Percentiles rank a stretch among this genome's conserved stretches.
These are phyloP conservation scores for Oryzias dopingdopingensis DNA, from an alignment of 2,797 vertebrate genomes.

Conservation along the genomic window DNA sequence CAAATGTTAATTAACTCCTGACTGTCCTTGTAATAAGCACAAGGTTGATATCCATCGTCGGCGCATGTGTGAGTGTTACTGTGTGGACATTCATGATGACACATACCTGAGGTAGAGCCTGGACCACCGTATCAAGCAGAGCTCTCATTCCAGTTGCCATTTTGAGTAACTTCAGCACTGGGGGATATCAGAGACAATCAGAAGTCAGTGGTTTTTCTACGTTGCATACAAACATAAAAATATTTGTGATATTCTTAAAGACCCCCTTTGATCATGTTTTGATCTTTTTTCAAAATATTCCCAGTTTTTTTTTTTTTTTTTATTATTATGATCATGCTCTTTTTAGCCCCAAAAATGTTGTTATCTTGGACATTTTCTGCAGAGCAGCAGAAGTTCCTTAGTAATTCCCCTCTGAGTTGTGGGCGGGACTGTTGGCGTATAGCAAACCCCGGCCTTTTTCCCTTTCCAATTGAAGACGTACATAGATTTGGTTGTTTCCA, in stretches of 20 bases:
- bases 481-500: too few species aligned
- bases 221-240: background rate
- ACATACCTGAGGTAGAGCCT: constrained; percentile 91
- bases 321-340: too few species aligned
- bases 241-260: background rate
- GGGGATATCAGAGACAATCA: constrained; percentile 13
- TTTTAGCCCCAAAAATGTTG: too few species aligned
- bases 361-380: too few species aligned
- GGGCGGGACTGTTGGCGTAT: too few species aligned
- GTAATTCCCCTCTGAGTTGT: too few species aligned
- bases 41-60: background rate
- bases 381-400: too few species aligned
- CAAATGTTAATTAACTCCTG: constrained; percentile 57
- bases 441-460: too few species aligned
- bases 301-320: too few species aligned
- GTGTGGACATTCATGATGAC: constrained; percentile 12
- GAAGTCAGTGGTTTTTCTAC: background rate
- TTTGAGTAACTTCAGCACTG: constrained; percentile 78
- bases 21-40: constrained; percentile 42
- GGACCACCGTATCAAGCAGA: constrained; percentile 92
- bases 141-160: constrained; percentile 94
- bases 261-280: too few species aligned
- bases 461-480: too few species aligned
- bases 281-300: too few species aligned
- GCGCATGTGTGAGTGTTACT: constrained; percentile 12